phyloP scores from a whole-genome alignment of 2,797 vertebrate genomes.

The Sebastes aleutianus region DNA sequence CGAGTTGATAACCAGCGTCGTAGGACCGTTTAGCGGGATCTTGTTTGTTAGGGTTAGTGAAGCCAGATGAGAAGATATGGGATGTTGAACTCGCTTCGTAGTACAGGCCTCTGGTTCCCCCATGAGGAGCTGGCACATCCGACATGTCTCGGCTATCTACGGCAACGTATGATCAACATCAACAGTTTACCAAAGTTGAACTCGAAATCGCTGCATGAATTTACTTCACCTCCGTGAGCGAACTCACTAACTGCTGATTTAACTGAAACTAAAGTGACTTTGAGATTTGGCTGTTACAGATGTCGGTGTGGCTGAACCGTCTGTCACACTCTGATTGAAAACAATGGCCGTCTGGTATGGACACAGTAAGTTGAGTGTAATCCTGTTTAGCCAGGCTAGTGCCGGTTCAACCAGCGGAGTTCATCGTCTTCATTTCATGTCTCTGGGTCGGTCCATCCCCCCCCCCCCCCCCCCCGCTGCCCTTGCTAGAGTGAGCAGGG shows the following conservation, averaged over 20 bases:
- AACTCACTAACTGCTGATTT: neutral
- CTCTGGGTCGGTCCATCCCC: neutral
- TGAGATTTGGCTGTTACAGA: neutral
- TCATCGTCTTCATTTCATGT: neutral
- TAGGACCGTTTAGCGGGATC: too few species aligned
- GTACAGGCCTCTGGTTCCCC: neutral
- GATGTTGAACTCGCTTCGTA: too few species aligned
- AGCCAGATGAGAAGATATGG: too few species aligned
- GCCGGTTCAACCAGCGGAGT: neutral
- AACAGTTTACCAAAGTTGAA: neutral
- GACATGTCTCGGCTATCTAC: neutral
- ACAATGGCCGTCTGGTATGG: neutral
- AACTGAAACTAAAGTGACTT: neutral
- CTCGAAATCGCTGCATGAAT: neutral
- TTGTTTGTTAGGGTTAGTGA: too few species aligned
- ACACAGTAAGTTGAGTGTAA: conserved; percentile 1
- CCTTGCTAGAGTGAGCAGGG: conserved; percentile 3
- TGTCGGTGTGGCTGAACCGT: neutral
- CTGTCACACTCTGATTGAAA: conserved; percentile 6
- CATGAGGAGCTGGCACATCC: neutral
- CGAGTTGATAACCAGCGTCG: too few species aligned
- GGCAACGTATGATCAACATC: neutral
- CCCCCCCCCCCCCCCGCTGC: neutral
- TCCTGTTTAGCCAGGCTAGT: neutral
- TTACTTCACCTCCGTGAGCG: neutral